Conservation (phyloP, 2,797 vertebrate species). For the Oceanodroma leucorhoa region DNA sequence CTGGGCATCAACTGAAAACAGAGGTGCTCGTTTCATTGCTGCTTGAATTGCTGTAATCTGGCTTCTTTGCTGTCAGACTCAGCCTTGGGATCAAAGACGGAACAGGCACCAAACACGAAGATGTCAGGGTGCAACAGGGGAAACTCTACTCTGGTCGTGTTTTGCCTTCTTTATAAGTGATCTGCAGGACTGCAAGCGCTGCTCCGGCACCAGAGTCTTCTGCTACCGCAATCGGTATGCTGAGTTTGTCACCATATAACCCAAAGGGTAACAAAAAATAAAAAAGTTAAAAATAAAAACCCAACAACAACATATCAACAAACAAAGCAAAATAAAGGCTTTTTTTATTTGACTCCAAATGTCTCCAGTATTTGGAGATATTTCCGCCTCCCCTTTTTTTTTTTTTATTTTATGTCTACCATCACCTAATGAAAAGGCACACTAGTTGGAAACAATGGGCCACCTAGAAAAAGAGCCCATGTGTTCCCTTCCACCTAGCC, state of each 20-base stretch:
- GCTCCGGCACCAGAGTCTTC: not conserved
- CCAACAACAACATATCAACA: accelerated
- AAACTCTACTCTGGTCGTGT: not conserved
- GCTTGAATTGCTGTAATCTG: not conserved
- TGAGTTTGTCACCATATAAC: not conserved
- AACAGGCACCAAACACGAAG: not conserved
- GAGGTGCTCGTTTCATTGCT: accelerated
- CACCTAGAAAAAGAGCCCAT: not conserved
- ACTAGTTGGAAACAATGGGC: not conserved
- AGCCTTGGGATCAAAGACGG: not conserved
- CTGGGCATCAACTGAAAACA: not conserved
- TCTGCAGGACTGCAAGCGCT: not conserved
- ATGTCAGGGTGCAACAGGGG: no score
- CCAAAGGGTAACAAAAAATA: not conserved
- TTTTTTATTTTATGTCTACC: not conserved
- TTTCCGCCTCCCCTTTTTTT: not conserved
- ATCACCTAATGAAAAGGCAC: not conserved
- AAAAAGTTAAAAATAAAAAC: not conserved
- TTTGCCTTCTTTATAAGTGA: not conserved
- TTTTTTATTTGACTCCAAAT: not conserved
- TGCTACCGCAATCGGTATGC: accelerated
- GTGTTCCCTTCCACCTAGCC: not conserved
- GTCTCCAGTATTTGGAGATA: not conserved
- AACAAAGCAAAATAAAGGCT: not conserved
- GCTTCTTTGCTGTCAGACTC: not conserved